Base-by-base conservation (phyloP, 2,888 invertebrate genomes). In the Netelia fuscicornis region DNA sequence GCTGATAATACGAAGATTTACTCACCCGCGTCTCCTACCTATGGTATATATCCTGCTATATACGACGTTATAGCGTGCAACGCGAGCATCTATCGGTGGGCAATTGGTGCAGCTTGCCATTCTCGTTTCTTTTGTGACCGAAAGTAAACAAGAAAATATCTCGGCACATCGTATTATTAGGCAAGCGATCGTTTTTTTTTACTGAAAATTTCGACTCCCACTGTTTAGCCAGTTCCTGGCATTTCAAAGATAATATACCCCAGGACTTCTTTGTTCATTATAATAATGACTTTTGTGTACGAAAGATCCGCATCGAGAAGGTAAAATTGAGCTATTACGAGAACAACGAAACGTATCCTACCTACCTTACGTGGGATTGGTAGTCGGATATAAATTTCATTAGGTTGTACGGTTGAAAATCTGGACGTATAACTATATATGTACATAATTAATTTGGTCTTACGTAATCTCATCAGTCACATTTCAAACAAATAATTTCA, bases 151-250 rank as follows among this genome's bases (percentile, higher is more conserved):
- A 17, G 20, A 58, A 20, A n/a, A 58, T 10, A 20, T 58, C 58
- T 17, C 58, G 58, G 17, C 20, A 20, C 17, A 58, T 58, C 58
- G 23, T 58, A 58, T 58, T 58, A 58, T 58, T 58, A 58, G 20
- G 2, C 13, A 58, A 58, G 17, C n/a, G 5, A 20, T 20, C 1
- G 58, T 58, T 9, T 20, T 10, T 17, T 20, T 2, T 17, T 58
- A 58, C 17, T 58, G 10, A 20, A 58, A n/a, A 58, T 10, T 58
- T 17, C 10, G 10, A 58, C 20, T 58, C 5, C 54, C 13, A 54
- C 13, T n/a, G 54, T 58, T 58, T 58, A 23, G 20, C 9, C 58
- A 20, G 17, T 13, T 58, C 58, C 58, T 9, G 3, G 17, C 58
- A 58, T 58, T 58, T 20, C 58, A 10, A 20, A 20, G 9, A 58